A percentile compares a stretch with the other conserved stretches of the same genome.
These are phyloP conservation scores for Selenia dentaria DNA, from an alignment of 2,888 invertebrate genomes.

Conservation along the genomic window DNA sequence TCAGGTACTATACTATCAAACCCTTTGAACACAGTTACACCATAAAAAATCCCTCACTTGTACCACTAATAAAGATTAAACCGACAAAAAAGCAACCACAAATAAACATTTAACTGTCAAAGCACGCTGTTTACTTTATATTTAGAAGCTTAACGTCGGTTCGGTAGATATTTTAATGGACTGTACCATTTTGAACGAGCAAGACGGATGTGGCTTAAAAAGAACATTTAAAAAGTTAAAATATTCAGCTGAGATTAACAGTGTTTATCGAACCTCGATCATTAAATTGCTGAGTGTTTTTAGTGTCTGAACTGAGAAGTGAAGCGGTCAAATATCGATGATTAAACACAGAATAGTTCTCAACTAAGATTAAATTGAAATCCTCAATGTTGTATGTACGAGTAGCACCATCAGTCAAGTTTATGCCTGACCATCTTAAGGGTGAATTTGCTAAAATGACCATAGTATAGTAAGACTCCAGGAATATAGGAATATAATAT, in stretches of 20 bases:
- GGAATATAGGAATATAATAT: too few species aligned
- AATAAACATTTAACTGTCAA: constrained; percentile 69
- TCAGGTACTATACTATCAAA: too few species aligned
- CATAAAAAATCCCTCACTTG: constrained; percentile 4
- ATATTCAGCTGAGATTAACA: constrained; percentile 19
- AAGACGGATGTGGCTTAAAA: constrained; percentile 54
- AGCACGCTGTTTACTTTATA: constrained; percentile 48
- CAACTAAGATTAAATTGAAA: too few species aligned
- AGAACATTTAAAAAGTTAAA: constrained; percentile 28
- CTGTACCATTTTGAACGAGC: constrained; percentile 59
- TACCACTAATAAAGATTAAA: constrained; percentile 43
- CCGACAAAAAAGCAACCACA: constrained; percentile 58
- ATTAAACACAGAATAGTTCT: too few species aligned
- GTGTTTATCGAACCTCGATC: constrained; percentile 11
- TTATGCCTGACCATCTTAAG: too few species aligned
- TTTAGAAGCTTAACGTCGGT: constrained; percentile 67
- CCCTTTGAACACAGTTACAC: neutral
- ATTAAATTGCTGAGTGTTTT: constrained; percentile 6
- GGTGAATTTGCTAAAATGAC: too few species aligned
- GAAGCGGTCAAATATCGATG: too few species aligned
- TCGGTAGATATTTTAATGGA: constrained; percentile 64
- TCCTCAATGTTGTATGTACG: too few species aligned
- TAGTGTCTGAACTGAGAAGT: neutral
- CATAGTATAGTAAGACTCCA: too few species aligned
- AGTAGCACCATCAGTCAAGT: too few species aligned